Conservation (phyloP, 2,797 vertebrate genomes). For the Sus cebifrons region DNA sequence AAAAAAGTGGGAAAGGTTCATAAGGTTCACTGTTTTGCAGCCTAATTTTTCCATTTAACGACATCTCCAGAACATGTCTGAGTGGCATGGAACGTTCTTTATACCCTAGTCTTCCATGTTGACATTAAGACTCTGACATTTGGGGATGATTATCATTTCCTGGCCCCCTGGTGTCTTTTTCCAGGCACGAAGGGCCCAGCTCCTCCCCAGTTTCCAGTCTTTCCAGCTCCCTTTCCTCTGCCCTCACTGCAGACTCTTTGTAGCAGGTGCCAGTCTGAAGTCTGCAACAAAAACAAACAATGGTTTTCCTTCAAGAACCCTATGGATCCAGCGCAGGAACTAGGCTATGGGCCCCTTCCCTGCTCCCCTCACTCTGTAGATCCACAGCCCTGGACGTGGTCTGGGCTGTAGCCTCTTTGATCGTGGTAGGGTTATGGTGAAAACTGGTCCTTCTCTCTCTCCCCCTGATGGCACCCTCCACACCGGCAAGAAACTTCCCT, state of each 20-base stretch:
- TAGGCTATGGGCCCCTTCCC: neutral
- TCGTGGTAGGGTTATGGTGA: neutral
- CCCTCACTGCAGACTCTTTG: neutral
- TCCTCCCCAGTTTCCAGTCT: neutral
- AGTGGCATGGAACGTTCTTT: neutral
- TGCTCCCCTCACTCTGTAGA: neutral
- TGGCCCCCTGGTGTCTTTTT: no score
- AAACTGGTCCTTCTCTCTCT: neutral
- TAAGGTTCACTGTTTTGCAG: neutral
- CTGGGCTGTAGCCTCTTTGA: neutral
- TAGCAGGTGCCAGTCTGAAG: neutral
- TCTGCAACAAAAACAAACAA: neutral
- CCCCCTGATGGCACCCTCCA: neutral
- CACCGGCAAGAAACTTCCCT: neutral
- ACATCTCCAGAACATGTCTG: neutral
- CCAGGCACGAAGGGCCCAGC: neutral
- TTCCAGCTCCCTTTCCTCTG: neutral
- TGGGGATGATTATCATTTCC: neutral
- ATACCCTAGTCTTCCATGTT: neutral
- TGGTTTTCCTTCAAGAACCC: neutral
- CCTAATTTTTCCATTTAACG: neutral
- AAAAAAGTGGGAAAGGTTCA: neutral
- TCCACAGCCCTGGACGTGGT: accelerated
- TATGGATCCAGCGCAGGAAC: accelerated
- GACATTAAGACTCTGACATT: neutral